Conservation (phyloP, 2,113 vertebrate genomes). For the Rousettus leschenaultii region DNA sequence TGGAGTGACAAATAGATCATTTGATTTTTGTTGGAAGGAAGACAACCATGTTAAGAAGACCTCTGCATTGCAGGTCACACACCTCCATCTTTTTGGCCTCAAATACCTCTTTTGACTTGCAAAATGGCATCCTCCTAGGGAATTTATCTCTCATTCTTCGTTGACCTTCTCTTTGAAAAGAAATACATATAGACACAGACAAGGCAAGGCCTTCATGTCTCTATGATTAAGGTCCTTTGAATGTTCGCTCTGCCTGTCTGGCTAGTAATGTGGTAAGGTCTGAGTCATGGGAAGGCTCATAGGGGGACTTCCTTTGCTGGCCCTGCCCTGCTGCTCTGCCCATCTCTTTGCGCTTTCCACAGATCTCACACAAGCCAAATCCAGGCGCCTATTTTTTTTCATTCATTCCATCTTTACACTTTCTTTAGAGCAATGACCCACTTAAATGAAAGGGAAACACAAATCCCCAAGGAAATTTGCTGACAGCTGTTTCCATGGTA, state of each 20-base stretch:
- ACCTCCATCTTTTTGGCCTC: not conserved
- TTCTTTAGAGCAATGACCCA: conserved; percentile 64
- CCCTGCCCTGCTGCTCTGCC: not conserved
- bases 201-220: not conserved
- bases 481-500: conserved; percentile 53
- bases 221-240: not conserved
- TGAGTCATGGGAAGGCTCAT: not conserved
- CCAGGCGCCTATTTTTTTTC: conserved; percentile 52
- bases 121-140: not conserved
- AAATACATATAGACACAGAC: not conserved
- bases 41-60: not conserved
- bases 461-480: conserved; percentile 53
- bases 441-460: conserved; percentile 62
- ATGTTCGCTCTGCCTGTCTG: conserved; percentile 3
- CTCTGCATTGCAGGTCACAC: not conserved
- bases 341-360: not conserved
- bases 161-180: not conserved
- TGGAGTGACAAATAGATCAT: not conserved
- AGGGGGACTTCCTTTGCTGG: not conserved
- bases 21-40: conserved; percentile 32
- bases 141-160: not conserved
- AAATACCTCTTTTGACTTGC: not conserved
- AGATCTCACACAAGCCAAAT: conserved; percentile 1
- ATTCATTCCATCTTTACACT: conserved; percentile 51
- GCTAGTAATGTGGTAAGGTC: not conserved